These are phyloP conservation scores for Takifugu rubripes DNA, from an alignment of 2,797 vertebrate species.

Conservation along the genomic window DNA sequence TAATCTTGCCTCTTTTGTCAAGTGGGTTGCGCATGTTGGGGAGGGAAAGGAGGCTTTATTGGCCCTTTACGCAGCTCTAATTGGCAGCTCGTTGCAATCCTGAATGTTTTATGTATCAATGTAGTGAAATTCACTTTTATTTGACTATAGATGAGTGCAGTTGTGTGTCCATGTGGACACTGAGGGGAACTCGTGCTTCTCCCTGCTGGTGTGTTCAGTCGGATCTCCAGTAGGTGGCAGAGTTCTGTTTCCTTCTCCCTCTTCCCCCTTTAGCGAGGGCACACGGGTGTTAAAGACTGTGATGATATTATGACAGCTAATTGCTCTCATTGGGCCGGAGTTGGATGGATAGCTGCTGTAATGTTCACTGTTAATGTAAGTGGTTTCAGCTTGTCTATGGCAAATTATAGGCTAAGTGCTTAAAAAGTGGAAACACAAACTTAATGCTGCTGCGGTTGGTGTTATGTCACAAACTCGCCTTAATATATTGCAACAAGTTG, in stretches of 20 bases:
- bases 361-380: constrained; percentile 59
- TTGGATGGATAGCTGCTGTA: constrained; percentile 61
- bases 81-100: constrained; percentile 7
- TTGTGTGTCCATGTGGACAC: background rate
- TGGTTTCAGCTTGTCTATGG: constrained; percentile 49
- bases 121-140: background rate
- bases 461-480: constrained; percentile 10
- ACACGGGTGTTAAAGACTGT: constrained; percentile 65
- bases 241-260: constrained; percentile 55
- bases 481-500: constrained; percentile 11
- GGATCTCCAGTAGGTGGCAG: constrained; percentile 79
- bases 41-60: constrained; percentile 18
- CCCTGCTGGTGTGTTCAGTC: constrained; percentile 44
- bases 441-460: constrained; percentile 22
- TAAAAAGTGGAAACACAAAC: constrained; percentile 26
- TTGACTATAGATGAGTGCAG: background rate
- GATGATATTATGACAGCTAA: constrained; percentile 75
- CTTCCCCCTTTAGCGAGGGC: constrained; percentile 46
- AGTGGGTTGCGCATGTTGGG: constrained; percentile 35
- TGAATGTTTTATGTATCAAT: background rate
- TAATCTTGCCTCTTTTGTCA: constrained; percentile 44
- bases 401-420: constrained; percentile 45
- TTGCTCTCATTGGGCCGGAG: constrained; percentile 69
- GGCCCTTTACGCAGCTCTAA: constrained; percentile 18
- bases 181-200: background rate